A percentile compares a stretch with the other conserved stretches of the same genome.
These are phyloP conservation scores for Spodoptera littoralis DNA, from an alignment of 2,888 invertebrate genomes.

Conservation along the genomic window DNA sequence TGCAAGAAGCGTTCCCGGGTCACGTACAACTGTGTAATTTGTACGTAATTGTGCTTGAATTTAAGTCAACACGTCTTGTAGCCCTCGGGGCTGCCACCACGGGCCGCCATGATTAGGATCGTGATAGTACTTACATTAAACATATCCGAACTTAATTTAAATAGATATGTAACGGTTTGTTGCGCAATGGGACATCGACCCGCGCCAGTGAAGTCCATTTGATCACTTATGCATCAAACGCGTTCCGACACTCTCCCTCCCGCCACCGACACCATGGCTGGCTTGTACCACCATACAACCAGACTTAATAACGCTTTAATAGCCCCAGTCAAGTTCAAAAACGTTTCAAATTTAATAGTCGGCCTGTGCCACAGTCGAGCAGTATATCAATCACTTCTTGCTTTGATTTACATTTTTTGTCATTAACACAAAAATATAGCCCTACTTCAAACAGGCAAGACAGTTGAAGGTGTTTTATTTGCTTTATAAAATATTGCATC, in stretches of 20 bases:
- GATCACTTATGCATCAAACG: constrained; percentile 86
- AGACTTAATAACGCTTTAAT: constrained; percentile 74
- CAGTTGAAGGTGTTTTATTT: constrained; percentile 25
- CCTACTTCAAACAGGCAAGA: constrained; percentile 19
- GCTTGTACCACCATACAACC: constrained; percentile 63
- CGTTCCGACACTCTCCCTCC: constrained; percentile 74
- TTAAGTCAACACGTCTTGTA: constrained; percentile 63
- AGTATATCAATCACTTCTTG: constrained; percentile 68
- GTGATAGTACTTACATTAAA: constrained; percentile 69
- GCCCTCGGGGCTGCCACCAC: constrained; percentile 58
- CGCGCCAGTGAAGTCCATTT: constrained; percentile 73
- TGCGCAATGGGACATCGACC: constrained; percentile 85
- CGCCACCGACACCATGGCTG: constrained; percentile 60
- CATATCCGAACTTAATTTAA: constrained; percentile 83
- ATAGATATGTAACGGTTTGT: constrained; percentile 84
- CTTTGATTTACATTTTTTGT: constrained; percentile 57
- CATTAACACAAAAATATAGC: constrained; percentile 39
- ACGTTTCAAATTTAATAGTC: constrained; percentile 70
- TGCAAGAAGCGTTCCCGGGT: constrained; percentile 67
- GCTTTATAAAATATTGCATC: constrained; percentile 15
- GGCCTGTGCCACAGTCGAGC: constrained; percentile 53
- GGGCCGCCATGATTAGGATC: constrained; percentile 37
- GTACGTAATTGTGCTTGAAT: constrained; percentile 69
- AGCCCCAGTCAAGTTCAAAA: constrained; percentile 72
- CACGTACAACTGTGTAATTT: constrained; percentile 75